phyloP scores from a whole-genome alignment of 1,140 invertebrate genomes.

The Ctenoplectra terminalis region DNA sequence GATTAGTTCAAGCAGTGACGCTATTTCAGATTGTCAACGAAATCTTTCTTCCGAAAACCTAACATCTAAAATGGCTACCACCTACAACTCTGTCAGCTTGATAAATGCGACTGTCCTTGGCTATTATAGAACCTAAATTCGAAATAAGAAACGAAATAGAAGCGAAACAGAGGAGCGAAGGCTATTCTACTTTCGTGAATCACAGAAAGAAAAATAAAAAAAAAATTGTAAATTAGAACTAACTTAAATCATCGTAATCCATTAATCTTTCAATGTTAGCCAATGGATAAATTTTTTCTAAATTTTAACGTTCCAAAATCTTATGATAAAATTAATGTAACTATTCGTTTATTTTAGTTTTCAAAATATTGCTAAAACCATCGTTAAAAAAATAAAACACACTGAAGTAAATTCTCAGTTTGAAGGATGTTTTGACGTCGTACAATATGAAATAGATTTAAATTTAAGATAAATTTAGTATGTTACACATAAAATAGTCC shows the following conservation, averaged over 20 bases:
- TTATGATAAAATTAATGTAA: too few species aligned
- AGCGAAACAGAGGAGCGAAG: too few species aligned
- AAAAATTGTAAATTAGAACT: too few species aligned
- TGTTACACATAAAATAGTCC: not conserved
- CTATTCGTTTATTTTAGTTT: too few species aligned
- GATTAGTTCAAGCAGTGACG: not conserved
- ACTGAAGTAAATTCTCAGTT: not conserved
- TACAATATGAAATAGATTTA: not conserved
- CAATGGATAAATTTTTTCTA: too few species aligned
- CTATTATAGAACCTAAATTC: not conserved
- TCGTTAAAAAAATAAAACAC: too few species aligned
- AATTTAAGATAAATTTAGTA: not conserved
- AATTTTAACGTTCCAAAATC: too few species aligned
- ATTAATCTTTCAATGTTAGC: too few species aligned
- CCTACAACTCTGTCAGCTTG: slow-evolving; percentile 18
- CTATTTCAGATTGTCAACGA: slow-evolving; percentile 13
- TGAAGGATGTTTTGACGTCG: not conserved
- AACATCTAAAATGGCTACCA: slow-evolving; percentile 7
- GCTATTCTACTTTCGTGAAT: not conserved
- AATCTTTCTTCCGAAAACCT: not conserved
- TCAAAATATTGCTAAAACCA: not conserved
- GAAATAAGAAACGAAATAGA: slow-evolving; percentile 23
- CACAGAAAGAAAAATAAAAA: not conserved
- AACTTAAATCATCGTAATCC: too few species aligned
- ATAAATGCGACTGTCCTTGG: slow-evolving; percentile 26